These are phyloP conservation scores for Spheniscus mendiculus DNA, from an alignment of 2,113 vertebrate genomes.

Conservation along the genomic window DNA sequence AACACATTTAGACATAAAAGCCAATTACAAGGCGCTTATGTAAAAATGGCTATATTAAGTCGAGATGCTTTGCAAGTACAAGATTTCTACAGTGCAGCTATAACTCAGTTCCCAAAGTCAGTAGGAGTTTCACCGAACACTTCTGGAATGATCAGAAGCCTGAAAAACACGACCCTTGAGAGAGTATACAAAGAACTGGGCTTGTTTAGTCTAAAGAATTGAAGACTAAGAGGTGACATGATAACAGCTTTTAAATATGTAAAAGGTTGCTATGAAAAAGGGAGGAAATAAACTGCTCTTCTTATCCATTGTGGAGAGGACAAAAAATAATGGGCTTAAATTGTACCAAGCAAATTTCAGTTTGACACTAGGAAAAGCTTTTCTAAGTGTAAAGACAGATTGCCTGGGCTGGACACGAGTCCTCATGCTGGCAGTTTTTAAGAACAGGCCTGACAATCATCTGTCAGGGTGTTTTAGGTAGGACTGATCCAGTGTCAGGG, in stretches of 20 bases:
- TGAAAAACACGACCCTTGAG: not conserved
- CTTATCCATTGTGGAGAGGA: not conserved
- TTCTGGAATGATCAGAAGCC: not conserved
- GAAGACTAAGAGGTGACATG: not conserved
- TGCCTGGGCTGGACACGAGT: not conserved
- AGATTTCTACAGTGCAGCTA: not conserved
- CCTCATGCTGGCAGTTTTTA: not conserved
- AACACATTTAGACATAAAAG: not conserved
- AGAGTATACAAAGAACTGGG: not conserved
- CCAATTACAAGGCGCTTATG: not conserved
- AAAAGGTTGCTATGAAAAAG: not conserved
- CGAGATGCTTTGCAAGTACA: not conserved
- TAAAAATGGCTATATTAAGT: not conserved
- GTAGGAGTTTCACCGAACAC: not conserved
- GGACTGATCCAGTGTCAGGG: not conserved
- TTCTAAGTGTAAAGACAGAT: not conserved
- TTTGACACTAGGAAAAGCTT: not conserved
- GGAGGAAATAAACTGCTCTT: not conserved
- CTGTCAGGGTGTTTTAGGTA: not conserved
- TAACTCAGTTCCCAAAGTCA: not conserved
- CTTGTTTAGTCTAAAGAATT: not conserved
- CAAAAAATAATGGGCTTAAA: constrained; percentile 22
- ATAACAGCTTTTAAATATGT: not conserved
- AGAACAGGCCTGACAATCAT: not conserved
- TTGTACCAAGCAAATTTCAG: not conserved